Conservation (phyloP, 2,888 invertebrate species). For the Drepana falcataria region DNA sequence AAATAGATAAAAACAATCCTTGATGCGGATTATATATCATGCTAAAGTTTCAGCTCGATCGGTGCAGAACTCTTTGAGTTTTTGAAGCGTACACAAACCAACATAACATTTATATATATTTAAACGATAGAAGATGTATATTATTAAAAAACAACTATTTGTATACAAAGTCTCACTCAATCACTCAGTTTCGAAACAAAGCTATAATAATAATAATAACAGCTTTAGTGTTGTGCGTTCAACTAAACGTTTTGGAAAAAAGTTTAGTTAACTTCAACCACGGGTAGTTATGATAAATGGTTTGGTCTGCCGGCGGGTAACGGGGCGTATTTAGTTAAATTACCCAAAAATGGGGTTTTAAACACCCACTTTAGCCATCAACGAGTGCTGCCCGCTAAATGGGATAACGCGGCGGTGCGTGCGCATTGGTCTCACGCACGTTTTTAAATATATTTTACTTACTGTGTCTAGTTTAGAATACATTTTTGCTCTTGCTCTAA, state of each 20-base stretch:
- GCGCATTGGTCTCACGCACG: conserved; percentile 32
- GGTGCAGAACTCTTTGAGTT: too few relatives aligned
- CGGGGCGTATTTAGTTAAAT: conserved; percentile 34
- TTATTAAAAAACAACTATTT: background rate
- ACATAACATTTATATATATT: too few relatives aligned
- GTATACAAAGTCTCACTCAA: background rate
- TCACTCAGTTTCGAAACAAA: background rate
- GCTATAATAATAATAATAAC: background rate
- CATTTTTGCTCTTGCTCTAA: too few relatives aligned
- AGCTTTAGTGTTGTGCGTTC: background rate
- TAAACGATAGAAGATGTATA: background rate
- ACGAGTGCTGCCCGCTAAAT: conserved; percentile 46
- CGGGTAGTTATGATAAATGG: conserved; percentile 2
- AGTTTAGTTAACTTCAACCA: background rate
- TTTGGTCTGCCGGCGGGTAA: background rate
- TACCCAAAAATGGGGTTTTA: conserved; percentile 42
- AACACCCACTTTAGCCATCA: conserved; percentile 50
- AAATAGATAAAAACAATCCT: too few relatives aligned
- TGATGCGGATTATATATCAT: too few relatives aligned
- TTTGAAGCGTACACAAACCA: too few relatives aligned
- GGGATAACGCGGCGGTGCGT: conserved; percentile 35
- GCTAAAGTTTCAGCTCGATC: too few relatives aligned
- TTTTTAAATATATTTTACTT: too few relatives aligned
- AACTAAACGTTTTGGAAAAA: background rate
- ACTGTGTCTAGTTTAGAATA: too few relatives aligned